Evolutionary conservation across 1,140 invertebrate genomes (phyloP).

Genomic region (Cydia pomonella): DNA sequence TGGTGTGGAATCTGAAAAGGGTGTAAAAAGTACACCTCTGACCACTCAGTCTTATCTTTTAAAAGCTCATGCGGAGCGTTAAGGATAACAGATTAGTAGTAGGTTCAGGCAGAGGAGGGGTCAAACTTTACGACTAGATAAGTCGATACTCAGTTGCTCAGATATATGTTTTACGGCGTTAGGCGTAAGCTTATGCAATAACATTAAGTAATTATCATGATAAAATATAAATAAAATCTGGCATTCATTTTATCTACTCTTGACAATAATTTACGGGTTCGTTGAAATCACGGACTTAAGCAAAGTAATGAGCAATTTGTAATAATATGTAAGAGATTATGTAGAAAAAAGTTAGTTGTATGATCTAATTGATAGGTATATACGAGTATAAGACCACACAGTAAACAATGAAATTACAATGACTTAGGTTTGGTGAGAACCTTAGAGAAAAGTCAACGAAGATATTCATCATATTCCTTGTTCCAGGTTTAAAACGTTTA

Average conservation of each 20-base stretch:
- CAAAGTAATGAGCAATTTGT: background rate
- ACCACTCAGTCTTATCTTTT: background rate
- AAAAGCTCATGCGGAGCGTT: background rate
- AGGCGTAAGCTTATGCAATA: constrained; percentile 12
- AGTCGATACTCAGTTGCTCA: background rate
- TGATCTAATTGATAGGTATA: too few relatives aligned
- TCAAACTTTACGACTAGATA: background rate
- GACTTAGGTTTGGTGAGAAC: too few relatives aligned
- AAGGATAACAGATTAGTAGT: background rate
- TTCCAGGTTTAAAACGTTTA: too few relatives aligned
- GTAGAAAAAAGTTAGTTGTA: too few relatives aligned
- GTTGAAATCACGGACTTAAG: background rate
- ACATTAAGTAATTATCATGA: constrained; percentile 27
- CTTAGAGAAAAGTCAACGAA: too few relatives aligned
- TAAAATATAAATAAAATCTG: constrained; percentile 15
- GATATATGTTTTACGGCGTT: background rate
- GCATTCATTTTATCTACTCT: constrained; percentile 15
- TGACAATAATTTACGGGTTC: background rate
- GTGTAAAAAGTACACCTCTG: background rate
- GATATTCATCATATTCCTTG: too few relatives aligned
- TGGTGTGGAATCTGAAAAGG: too few relatives aligned
- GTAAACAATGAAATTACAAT: too few relatives aligned
- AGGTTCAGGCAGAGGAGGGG: too few relatives aligned
- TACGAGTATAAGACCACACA: too few relatives aligned
- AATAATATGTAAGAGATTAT: too few relatives aligned